Percentiles rank a stretch among this genome's conserved stretches.
Conservation (phyloP, 2,113 vertebrate genomes). For the Sinocyclocheilus anophthalmus region DNA sequence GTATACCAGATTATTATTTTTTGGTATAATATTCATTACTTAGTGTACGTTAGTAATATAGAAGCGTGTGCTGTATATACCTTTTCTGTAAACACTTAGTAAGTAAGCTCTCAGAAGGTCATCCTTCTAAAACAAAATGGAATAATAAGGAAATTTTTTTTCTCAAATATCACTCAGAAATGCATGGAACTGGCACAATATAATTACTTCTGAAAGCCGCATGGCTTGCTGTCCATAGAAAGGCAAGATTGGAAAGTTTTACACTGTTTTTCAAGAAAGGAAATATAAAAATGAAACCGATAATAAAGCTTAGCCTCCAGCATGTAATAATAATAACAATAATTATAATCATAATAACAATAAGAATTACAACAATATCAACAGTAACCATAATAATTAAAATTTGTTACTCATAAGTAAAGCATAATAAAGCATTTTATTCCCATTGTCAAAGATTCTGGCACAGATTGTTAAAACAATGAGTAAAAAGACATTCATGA, state of each 20-base stretch:
- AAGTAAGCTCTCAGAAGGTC: conserved; percentile 62
- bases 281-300: conserved; percentile 75
- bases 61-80: conserved; percentile 72
- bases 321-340: conserved; percentile 74
- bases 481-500: conserved; percentile 65
- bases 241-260: conserved; percentile 78
- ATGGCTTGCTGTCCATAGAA: conserved; percentile 73
- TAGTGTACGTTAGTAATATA: conserved; percentile 75
- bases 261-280: conserved; percentile 73
- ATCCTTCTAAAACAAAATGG: conserved; percentile 64
- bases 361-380: conserved; percentile 69
- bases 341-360: conserved; percentile 51
- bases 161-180: conserved; percentile 63
- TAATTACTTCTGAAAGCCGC: conserved; percentile 68
- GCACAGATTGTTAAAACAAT: conserved; percentile 68
- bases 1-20: conserved; percentile 71
- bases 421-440: conserved; percentile 65
- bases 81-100: conserved; percentile 72
- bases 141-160: conserved; percentile 56
- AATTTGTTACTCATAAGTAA: conserved; percentile 74
- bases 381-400: conserved; percentile 67
- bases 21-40: conserved; percentile 78
- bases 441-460: conserved; percentile 72
- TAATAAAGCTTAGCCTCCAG: conserved; percentile 83
- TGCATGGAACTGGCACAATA: conserved; percentile 70